Evolutionary conservation across 2,888 invertebrate species (phyloP).

Genomic region (Gymnoscelis rufifasciata): DNA sequence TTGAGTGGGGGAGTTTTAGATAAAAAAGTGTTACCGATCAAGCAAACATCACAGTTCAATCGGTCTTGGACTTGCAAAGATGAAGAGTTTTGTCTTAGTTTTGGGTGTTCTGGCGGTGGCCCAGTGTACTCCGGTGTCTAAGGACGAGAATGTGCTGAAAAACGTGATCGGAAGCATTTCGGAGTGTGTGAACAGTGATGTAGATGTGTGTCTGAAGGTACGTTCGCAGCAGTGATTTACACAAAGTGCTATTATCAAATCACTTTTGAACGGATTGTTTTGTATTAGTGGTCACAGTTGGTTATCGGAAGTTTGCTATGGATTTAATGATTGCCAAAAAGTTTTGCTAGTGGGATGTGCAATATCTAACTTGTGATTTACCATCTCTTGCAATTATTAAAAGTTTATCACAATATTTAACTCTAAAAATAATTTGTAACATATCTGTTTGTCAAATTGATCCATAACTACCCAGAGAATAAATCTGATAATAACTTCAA

Average conservation of each 20-base stretch:
- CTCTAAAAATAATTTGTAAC: too few relatives aligned
- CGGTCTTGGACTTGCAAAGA: slow-evolving; percentile 53
- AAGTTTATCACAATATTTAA: too few relatives aligned
- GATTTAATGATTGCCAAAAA: too few relatives aligned
- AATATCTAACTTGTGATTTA: too few relatives aligned
- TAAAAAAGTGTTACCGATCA: slow-evolving; percentile 72
- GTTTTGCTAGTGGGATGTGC: too few relatives aligned
- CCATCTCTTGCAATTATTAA: too few relatives aligned
- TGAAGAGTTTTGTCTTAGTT: slow-evolving; percentile 60
- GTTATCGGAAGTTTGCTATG: too few relatives aligned
- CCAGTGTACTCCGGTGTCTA: slow-evolving; percentile 49
- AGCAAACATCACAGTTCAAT: slow-evolving; percentile 61
- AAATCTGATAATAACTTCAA: too few relatives aligned
- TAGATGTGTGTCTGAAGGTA: slow-evolving; percentile 69
- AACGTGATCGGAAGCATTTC: slow-evolving; percentile 55
- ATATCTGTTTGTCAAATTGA: too few relatives aligned
- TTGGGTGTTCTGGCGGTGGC: slow-evolving; percentile 53
- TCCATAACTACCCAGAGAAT: too few relatives aligned
- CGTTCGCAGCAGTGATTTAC: slow-evolving; percentile 21
- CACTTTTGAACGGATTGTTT: not conserved
- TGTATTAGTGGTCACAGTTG: not conserved
- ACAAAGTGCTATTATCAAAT: slow-evolving; percentile 10
- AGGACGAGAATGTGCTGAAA: slow-evolving; percentile 57
- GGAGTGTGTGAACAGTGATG: slow-evolving; percentile 68
- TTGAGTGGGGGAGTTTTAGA: slow-evolving; percentile 65